A percentile compares a stretch with the other conserved stretches of the same genome.
These are phyloP conservation scores for Pygocentrus nattereri DNA, from an alignment of 2,797 vertebrate species.

Conservation along the genomic window DNA sequence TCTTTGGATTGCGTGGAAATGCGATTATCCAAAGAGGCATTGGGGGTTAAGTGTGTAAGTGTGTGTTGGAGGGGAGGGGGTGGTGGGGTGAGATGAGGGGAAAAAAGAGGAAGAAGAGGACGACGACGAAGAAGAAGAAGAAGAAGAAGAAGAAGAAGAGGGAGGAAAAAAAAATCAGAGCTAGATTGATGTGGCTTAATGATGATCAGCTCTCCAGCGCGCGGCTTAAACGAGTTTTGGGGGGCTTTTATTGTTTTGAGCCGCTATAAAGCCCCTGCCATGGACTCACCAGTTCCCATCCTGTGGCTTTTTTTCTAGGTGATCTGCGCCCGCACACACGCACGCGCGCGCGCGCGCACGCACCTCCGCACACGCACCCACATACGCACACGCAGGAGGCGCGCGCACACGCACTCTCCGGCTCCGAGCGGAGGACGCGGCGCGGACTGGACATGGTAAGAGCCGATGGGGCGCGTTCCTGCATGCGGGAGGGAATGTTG, in stretches of 20 bases:
- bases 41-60: slow-evolving; percentile 83
- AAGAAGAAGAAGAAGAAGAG: background rate
- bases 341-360: background rate
- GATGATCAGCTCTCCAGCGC: slow-evolving; percentile 88
- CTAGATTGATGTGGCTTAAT: slow-evolving; percentile 96
- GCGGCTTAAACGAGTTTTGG: slow-evolving; percentile 72
- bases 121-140: background rate
- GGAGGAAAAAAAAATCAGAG: slow-evolving; percentile 86
- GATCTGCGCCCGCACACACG: background rate
- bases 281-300: slow-evolving; percentile 19
- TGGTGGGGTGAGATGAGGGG: background rate
- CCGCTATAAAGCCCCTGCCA: slow-evolving; percentile 78
- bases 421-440: slow-evolving; percentile 83
- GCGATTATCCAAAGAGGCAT: slow-evolving; percentile 88
- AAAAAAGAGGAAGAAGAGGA: background rate
- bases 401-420: slow-evolving; percentile 65
- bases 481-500: background rate
- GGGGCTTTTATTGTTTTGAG: slow-evolving; percentile 88
- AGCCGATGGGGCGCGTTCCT: background rate
- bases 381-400: slow-evolving; percentile 71
- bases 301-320: background rate
- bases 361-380: background rate
- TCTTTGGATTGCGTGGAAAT: slow-evolving; percentile 90
- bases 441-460: slow-evolving; percentile 90
- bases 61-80: background rate